A percentile compares a stretch with the other conserved stretches of the same genome.
Conservation (phyloP, 2,113 vertebrate genomes). For the Crotalus viridis region DNA sequence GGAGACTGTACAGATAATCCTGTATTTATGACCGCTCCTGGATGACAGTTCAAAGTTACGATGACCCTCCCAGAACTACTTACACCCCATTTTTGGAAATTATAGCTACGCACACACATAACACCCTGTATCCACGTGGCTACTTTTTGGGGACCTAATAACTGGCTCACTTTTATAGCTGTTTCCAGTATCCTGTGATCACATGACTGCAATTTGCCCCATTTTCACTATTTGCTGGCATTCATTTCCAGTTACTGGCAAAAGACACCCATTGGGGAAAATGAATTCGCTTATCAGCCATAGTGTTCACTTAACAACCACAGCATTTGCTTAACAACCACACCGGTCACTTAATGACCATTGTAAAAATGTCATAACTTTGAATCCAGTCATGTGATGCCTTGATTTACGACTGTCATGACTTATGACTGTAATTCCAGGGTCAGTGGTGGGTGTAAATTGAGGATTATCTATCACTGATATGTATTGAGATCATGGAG, state of each 20-base stretch:
- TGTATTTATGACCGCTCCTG: background rate
- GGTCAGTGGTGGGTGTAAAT: background rate
- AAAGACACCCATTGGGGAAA: background rate
- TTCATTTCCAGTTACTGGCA: background rate
- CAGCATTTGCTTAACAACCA: too few species aligned
- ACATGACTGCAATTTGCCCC: background rate
- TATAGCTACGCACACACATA: background rate
- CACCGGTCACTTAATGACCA: background rate
- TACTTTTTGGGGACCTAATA: background rate
- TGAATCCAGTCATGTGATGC: background rate
- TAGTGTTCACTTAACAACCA: background rate
- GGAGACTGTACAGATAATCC: background rate
- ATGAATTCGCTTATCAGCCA: background rate
- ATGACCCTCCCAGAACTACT: background rate
- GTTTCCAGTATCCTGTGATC: background rate
- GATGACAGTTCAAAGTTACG: background rate
- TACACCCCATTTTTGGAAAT: background rate
- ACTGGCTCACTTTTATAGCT: background rate
- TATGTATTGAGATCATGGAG: background rate
- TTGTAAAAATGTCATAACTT: background rate
- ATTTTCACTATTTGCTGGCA: background rate
- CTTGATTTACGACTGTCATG: background rate
- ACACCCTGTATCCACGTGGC: background rate
- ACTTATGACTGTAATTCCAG: background rate
- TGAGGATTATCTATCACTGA: background rate